These are phyloP conservation scores for Pomatorhinus ruficollis DNA, from an alignment of 2,113 vertebrate species.

Conservation along the genomic window DNA sequence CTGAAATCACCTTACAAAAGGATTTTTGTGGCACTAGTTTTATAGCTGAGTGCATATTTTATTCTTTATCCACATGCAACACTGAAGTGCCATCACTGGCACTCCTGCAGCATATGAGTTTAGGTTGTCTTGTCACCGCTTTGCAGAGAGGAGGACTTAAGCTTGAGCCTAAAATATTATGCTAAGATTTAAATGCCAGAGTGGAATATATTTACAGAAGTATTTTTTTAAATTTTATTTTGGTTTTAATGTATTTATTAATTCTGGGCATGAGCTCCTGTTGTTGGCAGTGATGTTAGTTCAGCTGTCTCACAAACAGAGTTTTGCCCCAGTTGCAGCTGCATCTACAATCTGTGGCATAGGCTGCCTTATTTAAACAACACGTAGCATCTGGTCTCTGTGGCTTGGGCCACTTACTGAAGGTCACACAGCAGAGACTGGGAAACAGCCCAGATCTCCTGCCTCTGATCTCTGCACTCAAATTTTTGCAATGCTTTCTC, in stretches of 20 bases:
- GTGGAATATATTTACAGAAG: neutral
- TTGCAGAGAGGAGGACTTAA: neutral
- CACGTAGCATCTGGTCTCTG: neutral
- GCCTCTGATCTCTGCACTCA: neutral
- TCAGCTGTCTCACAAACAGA: neutral
- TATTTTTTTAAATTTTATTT: neutral
- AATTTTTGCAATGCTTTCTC: neutral
- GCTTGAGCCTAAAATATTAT: neutral
- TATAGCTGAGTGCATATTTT: neutral
- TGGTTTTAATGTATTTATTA: neutral
- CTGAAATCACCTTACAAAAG: neutral
- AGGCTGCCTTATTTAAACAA: slow-evolving; percentile 20
- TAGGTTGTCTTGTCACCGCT: neutral
- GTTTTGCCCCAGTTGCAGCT: neutral
- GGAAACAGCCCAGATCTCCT: slow-evolving; percentile 18
- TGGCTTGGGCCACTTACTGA: neutral
- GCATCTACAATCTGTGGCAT: neutral
- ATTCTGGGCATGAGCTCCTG: neutral
- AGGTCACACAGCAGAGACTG: slow-evolving; percentile 28
- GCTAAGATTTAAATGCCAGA: neutral
- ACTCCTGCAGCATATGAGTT: neutral
- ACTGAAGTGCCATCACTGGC: neutral
- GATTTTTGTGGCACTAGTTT: neutral
- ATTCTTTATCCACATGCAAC: neutral
- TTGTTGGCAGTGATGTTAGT: neutral